Percentiles rank a stretch among this genome's conserved stretches.
These are phyloP conservation scores for Brachionus angularis DNA, from an alignment of 1,140 invertebrate genomes.

Conservation along the genomic window DNA sequence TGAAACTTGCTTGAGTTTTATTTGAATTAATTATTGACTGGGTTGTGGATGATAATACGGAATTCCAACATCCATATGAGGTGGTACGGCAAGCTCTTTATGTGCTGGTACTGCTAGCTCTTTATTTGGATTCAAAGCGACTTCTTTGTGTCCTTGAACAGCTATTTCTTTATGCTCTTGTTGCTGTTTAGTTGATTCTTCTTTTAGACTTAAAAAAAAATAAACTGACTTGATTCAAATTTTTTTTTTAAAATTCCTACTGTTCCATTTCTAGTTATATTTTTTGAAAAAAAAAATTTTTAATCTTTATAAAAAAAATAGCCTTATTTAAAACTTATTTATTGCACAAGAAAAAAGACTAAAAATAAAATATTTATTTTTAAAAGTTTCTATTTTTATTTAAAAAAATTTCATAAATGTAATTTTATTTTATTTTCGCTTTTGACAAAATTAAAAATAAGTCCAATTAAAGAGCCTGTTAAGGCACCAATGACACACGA, in stretches of 20 bases:
- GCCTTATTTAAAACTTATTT: too few species aligned
- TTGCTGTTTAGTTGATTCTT: too few species aligned
- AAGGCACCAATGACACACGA: slow-evolving; percentile 1
- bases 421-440: background rate
- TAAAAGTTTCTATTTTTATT: too few species aligned
- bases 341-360: too few species aligned
- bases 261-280: slow-evolving; percentile 75
- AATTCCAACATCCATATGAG: background rate
- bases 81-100: background rate
- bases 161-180: slow-evolving; percentile 59
- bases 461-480: background rate
- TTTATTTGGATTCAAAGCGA: background rate
- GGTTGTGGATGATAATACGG: too few species aligned
- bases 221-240: slow-evolving; percentile 98
- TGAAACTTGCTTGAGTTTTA: background rate
- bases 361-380: too few species aligned
- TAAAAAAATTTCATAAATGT: too few species aligned
- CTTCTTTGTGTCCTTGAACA: background rate
- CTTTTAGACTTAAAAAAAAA: too few species aligned
- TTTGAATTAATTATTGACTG: background rate
- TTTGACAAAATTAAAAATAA: background rate
- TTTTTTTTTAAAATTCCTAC: slow-evolving; percentile 89
- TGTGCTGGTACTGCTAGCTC: background rate
- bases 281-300: too few species aligned
- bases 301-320: too few species aligned